Conservation (phyloP, 2,797 vertebrate species). For the Xyrichtys novacula region DNA sequence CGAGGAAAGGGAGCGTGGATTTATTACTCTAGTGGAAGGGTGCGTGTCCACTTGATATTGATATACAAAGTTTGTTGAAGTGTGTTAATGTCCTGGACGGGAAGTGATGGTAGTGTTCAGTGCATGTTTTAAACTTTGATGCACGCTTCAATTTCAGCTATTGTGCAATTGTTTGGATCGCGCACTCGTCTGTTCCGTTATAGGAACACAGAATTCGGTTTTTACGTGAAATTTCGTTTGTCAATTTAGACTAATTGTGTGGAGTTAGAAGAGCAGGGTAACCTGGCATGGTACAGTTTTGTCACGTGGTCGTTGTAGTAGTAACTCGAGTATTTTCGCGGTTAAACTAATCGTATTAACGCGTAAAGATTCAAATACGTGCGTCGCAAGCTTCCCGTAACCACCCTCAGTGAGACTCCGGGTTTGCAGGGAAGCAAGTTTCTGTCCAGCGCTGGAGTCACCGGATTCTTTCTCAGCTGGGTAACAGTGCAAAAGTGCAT, state of each 20-base stretch:
- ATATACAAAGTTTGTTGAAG: rapidly evolving
- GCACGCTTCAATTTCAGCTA: neutral
- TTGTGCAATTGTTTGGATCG: neutral
- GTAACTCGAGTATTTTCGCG: neutral
- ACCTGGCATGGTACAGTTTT: slow-evolving; percentile 9
- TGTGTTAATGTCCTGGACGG: rapidly evolving
- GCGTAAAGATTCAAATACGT: slow-evolving; percentile 17
- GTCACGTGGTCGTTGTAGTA: slow-evolving; percentile 14
- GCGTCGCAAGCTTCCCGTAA: neutral
- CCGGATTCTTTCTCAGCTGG: slow-evolving; percentile 16
- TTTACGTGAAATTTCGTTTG: neutral
- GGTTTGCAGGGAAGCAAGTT: neutral
- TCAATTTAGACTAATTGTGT: neutral
- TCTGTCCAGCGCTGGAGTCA: neutral
- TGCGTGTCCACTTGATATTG: slow-evolving; percentile 28
- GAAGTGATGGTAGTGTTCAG: neutral
- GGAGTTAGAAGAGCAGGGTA: neutral
- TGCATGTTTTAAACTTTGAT: slow-evolving; percentile 6
- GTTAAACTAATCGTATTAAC: slow-evolving; percentile 6
- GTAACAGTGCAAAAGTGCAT: neutral
- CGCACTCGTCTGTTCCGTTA: neutral
- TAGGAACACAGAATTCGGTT: rapidly evolving
- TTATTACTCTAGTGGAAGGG: slow-evolving; percentile 18
- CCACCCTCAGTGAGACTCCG: neutral
- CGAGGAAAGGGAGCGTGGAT: slow-evolving; percentile 6